Percentiles rank a stretch among this genome's conserved stretches.
Conservation (phyloP, 2,797 vertebrate species). For the Zenarchopterus dispar region DNA sequence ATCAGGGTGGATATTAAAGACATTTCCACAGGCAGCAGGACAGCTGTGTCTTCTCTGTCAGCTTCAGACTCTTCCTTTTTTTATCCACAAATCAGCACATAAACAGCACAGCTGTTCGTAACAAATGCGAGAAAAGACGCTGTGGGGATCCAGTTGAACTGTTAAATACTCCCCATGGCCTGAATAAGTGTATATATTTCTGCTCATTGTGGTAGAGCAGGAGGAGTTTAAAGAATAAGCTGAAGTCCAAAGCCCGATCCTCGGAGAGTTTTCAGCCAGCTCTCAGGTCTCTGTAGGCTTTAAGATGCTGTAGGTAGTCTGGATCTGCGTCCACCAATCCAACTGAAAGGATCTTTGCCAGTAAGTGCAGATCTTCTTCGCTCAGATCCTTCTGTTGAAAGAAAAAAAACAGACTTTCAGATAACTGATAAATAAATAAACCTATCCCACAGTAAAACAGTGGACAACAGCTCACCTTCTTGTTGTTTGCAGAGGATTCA, state of each 20-base stretch:
- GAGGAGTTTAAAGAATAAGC: background rate
- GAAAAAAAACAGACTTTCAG: background rate
- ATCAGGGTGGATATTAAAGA: slow-evolving; percentile 12
- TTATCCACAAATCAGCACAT: background rate
- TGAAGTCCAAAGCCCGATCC: no score
- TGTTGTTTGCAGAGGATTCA: slow-evolving; percentile 59
- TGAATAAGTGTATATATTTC: slow-evolving; percentile 11
- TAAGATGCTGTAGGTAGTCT: slow-evolving; percentile 81
- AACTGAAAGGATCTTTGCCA: slow-evolving; percentile 77
- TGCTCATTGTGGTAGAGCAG: slow-evolving; percentile 1
- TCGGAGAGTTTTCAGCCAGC: slow-evolving; percentile 31
- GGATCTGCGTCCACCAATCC: slow-evolving; percentile 85
- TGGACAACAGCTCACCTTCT: slow-evolving; percentile 59
- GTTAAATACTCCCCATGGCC: background rate
- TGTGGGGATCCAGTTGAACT: slow-evolving; percentile 4
- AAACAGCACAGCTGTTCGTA: background rate
- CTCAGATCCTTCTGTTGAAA: slow-evolving; percentile 72
- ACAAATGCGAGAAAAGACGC: background rate
- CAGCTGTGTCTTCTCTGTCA: slow-evolving; percentile 3
- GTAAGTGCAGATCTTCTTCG: slow-evolving; percentile 74
- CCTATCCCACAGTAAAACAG: background rate
- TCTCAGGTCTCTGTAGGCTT: slow-evolving; percentile 78
- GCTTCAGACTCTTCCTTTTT: background rate
- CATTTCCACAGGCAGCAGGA: background rate
- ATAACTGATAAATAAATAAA: background rate